Evolutionary conservation across 2,113 vertebrate genomes (phyloP), one percentile per base, ranked within the genome.

Genomic region (Pycnonotus jocosus): DNA sequence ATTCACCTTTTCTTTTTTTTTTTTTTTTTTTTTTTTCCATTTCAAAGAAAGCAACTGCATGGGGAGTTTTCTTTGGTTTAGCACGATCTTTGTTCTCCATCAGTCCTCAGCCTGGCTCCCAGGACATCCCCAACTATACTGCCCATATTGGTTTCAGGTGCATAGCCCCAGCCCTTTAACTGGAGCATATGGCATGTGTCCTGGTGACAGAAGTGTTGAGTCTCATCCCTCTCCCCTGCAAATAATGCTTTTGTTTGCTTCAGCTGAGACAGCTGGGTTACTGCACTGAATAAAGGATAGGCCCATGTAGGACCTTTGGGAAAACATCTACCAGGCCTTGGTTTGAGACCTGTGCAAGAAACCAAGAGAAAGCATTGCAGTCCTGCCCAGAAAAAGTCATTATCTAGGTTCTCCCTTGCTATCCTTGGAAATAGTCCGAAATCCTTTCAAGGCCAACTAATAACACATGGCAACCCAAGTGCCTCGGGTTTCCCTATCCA

Each of bases 331-430:
- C 7, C 1, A 2, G n/a, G 19, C 20, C 42, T 15, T 21, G 22
- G 18, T 1, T 9, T 5, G 30, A 44, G 11, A 44, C 9, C 2
- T 24, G 12, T 3, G 23, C 40, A n/a, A 35, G 45, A 56, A 25
- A 10, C 0, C 7, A 62, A 16, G 6, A 44, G 6, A 9, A 8
- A n/a, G 12, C 1, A 0, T 1, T 5, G 4, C 7, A 9, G 8
- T 23, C 19, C 8, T 15, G 28, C 19, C 9, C 44, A 27, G 25
- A 44, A 85, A 85, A 71, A n/a, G n/a, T n/a, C n/a, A 33, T 35
- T 31, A 8, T 11, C 17, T 15, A 10, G 23, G 12, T 6, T 33
- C 2, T 6, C 51, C 18, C 3, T 23, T 12, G 5, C 9, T 50
- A 9, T 19, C 18, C 47, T 51, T 13, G 33, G 10, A 53, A 64